Percentiles rank a stretch among this genome's conserved stretches.
These are phyloP conservation scores for Sericinus montela DNA, from an alignment of 2,888 invertebrate genomes.

Conservation along the genomic window DNA sequence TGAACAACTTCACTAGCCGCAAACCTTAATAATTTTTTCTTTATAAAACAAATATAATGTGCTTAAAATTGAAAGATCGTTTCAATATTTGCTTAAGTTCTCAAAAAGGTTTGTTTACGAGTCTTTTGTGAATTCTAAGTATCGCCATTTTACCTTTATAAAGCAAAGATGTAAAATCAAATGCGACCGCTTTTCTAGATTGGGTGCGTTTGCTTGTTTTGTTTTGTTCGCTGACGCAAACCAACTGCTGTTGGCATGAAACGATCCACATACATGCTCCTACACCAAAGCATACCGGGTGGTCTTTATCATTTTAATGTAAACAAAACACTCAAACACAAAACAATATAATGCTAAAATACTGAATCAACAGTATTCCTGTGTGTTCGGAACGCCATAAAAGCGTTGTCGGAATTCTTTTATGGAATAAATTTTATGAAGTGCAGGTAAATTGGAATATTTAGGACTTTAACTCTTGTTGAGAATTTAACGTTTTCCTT, in stretches of 20 bases:
- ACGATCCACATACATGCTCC: constrained; percentile 44
- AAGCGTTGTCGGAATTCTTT: constrained; percentile 2
- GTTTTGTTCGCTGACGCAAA: constrained; percentile 65
- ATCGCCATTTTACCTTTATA: constrained; percentile 24
- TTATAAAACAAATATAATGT: too few relatives aligned
- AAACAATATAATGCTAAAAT: constrained; percentile 65
- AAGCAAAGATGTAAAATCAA: constrained; percentile 39
- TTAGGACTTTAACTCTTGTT: not conserved
- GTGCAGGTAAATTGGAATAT: constrained; percentile 7
- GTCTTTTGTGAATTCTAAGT: constrained; percentile 4
- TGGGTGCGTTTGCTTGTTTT: constrained; percentile 63
- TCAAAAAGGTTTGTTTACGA: not conserved
- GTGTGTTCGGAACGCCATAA: constrained; percentile 22
- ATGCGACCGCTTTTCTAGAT: constrained; percentile 56
- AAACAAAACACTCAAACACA: constrained; percentile 60
- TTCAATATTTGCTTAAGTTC: too few relatives aligned
- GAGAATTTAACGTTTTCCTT: not conserved
- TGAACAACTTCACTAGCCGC: too few relatives aligned
- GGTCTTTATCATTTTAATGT: constrained; percentile 75
- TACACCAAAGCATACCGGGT: constrained; percentile 56
- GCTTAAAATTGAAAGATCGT: too few relatives aligned
- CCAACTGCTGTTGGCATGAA: constrained; percentile 66
- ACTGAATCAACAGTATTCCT: constrained; percentile 53
- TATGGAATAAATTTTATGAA: constrained; percentile 8
- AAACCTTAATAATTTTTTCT: too few relatives aligned